Evolutionary conservation across 2,113 vertebrate species (phyloP).

Genomic region (Nettapus auritus): DNA sequence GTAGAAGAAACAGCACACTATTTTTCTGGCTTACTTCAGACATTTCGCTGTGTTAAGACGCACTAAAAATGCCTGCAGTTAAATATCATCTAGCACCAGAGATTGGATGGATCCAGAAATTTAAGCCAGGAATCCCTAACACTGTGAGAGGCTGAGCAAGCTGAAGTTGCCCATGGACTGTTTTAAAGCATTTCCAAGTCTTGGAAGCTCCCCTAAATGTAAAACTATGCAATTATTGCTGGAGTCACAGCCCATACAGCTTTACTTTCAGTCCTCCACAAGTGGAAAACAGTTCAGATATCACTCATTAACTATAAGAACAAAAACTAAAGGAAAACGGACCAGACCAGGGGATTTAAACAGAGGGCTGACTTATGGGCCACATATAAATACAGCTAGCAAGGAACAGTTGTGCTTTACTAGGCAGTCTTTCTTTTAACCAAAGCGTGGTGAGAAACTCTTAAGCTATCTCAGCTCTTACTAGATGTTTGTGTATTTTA

Average conservation of each 20-base stretch:
- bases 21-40: neutral
- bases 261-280: neutral
- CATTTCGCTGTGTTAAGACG: fast-evolving
- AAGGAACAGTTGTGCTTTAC: neutral
- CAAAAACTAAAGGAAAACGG: neutral
- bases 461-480: neutral
- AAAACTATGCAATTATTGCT: neutral
- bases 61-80: fast-evolving
- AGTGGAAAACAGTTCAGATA: neutral
- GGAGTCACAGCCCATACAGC: neutral
- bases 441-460: neutral
- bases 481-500: neutral
- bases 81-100: neutral
- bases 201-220: neutral
- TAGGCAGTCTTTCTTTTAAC: neutral
- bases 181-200: neutral
- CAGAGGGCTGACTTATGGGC: neutral
- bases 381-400: neutral
- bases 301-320: neutral
- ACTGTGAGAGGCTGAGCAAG: neutral
- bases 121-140: neutral
- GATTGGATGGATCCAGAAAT: neutral
- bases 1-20: neutral
- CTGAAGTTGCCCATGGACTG: neutral
- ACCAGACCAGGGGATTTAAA: neutral